Evolutionary conservation across 2,888 invertebrate species (phyloP).

Genomic region (Fragum sueziense): DNA sequence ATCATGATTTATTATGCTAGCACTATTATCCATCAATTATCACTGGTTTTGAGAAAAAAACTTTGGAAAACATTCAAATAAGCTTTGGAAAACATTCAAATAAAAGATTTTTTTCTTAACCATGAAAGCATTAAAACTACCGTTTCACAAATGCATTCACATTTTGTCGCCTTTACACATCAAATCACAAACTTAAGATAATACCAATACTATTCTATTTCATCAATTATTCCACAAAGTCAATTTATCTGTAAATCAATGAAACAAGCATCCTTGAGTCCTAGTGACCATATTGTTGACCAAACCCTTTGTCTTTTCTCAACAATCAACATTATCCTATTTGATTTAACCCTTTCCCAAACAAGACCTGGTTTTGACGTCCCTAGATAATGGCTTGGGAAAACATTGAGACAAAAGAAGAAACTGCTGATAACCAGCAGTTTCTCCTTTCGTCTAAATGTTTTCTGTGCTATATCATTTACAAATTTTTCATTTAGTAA

Average conservation of each 20-base stretch:
- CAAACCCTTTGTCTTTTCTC: background rate
- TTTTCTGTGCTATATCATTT: too few species aligned
- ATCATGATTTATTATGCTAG: too few species aligned
- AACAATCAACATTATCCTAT: background rate
- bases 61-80: too few species aligned
- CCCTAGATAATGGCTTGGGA: too few species aligned
- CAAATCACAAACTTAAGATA: background rate
- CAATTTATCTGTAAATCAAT: conserved; percentile 40
- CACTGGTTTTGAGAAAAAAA: too few species aligned
- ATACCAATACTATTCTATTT: background rate
- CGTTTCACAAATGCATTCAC: background rate
- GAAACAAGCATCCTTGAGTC: conserved; percentile 33
- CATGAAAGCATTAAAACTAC: background rate
- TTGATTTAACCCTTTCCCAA: background rate
- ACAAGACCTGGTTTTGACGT: too few species aligned
- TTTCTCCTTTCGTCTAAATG: too few species aligned
- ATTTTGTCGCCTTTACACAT: background rate
- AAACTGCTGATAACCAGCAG: too few species aligned
- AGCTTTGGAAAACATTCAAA: background rate
- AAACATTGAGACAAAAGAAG: too few species aligned
- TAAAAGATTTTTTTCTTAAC: background rate
- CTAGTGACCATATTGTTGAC: conserved; percentile 21
- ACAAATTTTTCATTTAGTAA: too few species aligned
- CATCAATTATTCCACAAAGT: conserved; percentile 15
- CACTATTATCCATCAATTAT: too few species aligned